These are phyloP conservation scores for Lamellibrachia satsuma DNA, from an alignment of 2,888 invertebrate genomes.

Conservation along the genomic window DNA sequence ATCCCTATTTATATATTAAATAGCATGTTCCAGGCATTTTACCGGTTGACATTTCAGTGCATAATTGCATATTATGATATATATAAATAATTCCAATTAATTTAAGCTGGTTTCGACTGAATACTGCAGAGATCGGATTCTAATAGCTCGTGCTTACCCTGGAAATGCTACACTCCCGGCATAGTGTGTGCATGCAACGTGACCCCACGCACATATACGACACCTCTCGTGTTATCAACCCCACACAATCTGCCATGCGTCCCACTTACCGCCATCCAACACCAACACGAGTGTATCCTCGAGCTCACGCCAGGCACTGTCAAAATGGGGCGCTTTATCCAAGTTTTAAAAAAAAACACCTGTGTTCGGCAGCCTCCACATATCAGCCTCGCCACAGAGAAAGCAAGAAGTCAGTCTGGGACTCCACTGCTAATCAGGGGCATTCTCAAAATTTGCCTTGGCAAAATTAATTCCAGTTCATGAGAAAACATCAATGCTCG, in stretches of 20 bases:
- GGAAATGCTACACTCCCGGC: neutral
- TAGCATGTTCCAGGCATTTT: too few species aligned
- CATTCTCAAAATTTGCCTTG: neutral
- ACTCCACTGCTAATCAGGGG: neutral
- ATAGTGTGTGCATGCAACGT: neutral
- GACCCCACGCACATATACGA: neutral
- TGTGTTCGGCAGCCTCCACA: neutral
- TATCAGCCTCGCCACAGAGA: neutral
- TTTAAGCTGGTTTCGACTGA: too few species aligned
- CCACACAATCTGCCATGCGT: neutral
- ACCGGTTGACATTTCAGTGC: too few species aligned
- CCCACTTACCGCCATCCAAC: neutral
- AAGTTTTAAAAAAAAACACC: neutral
- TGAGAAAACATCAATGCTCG: neutral
- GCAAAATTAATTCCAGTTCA: neutral
- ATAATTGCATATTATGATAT: too few species aligned
- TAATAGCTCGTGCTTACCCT: neutral
- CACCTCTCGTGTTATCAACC: neutral
- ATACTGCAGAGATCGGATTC: neutral
- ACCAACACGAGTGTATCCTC: neutral
- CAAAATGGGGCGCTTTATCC: neutral
- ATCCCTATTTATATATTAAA: too few species aligned
- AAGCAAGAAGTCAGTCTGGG: neutral
- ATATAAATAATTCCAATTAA: too few species aligned
- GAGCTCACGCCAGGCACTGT: neutral